Evolutionary conservation across 2,888 invertebrate species (phyloP).

Genomic region (Diaphora mendica): DNA sequence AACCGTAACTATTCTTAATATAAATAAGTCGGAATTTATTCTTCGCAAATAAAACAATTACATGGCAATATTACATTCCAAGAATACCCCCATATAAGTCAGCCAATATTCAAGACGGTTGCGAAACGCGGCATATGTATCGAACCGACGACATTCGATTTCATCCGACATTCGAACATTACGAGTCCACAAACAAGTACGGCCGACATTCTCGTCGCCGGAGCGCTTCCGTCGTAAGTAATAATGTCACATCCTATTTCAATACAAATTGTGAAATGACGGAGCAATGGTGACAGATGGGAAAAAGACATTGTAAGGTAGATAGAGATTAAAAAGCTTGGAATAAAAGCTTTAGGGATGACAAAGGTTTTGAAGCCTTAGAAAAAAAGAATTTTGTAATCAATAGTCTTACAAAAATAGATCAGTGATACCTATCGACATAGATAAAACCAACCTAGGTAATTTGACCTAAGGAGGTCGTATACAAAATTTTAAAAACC

Average conservation of each 20-base stretch:
- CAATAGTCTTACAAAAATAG: not conserved
- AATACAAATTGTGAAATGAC: conserved; percentile 37
- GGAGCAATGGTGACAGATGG: conserved; percentile 30
- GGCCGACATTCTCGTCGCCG: conserved; percentile 46
- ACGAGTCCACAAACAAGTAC: conserved; percentile 58
- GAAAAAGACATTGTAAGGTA: conserved; percentile 37
- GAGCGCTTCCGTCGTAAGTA: conserved; percentile 34
- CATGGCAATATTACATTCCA: conserved; percentile 12
- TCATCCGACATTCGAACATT: conserved; percentile 49
- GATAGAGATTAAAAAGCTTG: conserved; percentile 37
- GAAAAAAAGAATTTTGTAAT: not conserved
- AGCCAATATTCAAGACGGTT: conserved; percentile 18
- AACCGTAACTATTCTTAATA: not conserved
- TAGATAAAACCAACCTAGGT: not conserved
- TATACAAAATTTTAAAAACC: not conserved
- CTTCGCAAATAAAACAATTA: conserved; percentile 4
- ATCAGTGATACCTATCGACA: not conserved
- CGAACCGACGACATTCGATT: conserved; percentile 59
- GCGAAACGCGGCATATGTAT: conserved; percentile 23
- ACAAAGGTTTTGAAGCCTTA: not conserved
- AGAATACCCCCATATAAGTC: conserved; percentile 17
- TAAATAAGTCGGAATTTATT: not conserved
- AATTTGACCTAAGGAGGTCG: not conserved
- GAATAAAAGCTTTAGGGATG: not conserved
- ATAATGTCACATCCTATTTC: conserved; percentile 46